phyloP scores from a whole-genome alignment of 2,888 invertebrate species.

The Cheilosia scutellata region DNA sequence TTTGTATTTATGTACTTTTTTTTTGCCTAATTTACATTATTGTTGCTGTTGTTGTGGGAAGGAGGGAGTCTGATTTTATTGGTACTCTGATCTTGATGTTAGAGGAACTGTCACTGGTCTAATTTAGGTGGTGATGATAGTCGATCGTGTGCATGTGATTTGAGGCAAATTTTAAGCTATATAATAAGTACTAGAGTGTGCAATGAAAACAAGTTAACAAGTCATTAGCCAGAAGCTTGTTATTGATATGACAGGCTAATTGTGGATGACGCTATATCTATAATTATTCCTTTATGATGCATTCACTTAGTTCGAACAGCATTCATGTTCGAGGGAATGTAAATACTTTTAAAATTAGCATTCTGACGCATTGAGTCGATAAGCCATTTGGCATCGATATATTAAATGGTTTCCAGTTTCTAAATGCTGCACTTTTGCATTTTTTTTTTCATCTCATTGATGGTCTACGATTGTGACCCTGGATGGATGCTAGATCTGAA shows the following conservation, averaged over 20 bases:
- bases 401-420: no score
- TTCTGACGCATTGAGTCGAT: no score
- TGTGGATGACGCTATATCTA: not conserved
- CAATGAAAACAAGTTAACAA: no score
- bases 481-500: no score
- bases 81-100: constrained; percentile 23
- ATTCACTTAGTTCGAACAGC: not conserved
- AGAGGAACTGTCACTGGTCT: constrained; percentile 3
- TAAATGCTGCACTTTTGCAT: no score
- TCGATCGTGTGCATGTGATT: constrained; percentile 4
- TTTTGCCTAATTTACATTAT: constrained; percentile 43
- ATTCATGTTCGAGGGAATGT: no score
- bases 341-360: no score
- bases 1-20: not conserved
- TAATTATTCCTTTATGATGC: not conserved
- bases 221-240: not conserved
- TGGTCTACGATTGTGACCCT: no score
- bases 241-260: not conserved
- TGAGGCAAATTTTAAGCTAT: not conserved
- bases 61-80: constrained; percentile 16
- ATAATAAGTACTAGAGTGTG: no score
- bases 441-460: no score
- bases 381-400: no score
- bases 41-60: not conserved
- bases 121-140: constrained; percentile 37